Evolutionary conservation across 2,113 vertebrate species (phyloP), one percentile per base, ranked within the genome.

Genomic region (Tretioscincus oriximinensis): DNA sequence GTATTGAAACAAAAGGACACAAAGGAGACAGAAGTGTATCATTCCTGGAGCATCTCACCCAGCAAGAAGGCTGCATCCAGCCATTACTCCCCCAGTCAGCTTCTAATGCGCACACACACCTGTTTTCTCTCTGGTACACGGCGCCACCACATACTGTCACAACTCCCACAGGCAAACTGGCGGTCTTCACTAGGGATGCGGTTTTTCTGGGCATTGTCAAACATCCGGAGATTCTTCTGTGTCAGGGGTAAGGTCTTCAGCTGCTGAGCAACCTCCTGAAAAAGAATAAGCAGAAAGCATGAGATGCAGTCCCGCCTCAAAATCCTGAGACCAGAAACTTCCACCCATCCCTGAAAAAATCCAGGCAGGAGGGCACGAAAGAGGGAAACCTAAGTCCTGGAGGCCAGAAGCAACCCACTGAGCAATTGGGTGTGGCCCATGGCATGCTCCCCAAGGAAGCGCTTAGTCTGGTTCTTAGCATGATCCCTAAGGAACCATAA

Each of bases 111-210:
- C 10, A 7, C 9, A 63, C 35, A 47, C 76, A 96, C 96, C 94
- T 92, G 86, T 80, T 96, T 96, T 76, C 95, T 85, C 90, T 92
- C 68, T 9, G 95, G 94, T 9, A 96, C 95, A 0, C 91, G 87
- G 41, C 95, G 90, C 96, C 96, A 96, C 96, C 96, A 96, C 67
- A 93, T 91, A 0, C 69, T 76, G 81, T 96, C 95, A 45, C 95
- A 96, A 18, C 67, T 28, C 31, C 87, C 76, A 51, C 96, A 96
- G 69, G 95, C 90, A 9, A 96, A 96, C 90, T 95, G 95, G 31
- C 90, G 84, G 45, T 91, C 86, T 31, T 70, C 88, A 0, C 89
- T 91, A 0, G 94, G 94, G 29, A 96, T 94, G 41, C 88, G 87
- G 85, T 94, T 91, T 0, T 86, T 88, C 72, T 95, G 90, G 2